Base-by-base conservation (phyloP, 2,113 vertebrate genomes). In the Eurypyga helias region DNA sequence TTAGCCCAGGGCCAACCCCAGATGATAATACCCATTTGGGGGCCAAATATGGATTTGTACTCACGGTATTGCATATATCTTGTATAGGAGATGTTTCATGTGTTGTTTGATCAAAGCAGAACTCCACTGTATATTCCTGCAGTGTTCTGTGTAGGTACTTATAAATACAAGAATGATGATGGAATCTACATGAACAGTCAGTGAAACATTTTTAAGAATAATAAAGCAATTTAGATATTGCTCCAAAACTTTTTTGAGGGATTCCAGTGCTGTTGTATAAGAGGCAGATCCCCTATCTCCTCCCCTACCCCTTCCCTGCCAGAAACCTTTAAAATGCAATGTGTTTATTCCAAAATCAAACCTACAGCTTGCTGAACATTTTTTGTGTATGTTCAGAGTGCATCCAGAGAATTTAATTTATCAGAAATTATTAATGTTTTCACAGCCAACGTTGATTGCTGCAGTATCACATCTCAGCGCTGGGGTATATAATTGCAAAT, bases 341-440 rank as follows among this genome's bases (percentile, higher is more conserved):
- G 8, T 10, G 26, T 70, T 92, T 34, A 66, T 89, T 93, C 75
- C 33, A 69, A 65, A 91, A 77, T 43, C 49, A 70, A 81, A 87
- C 85, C 93, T 66, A 71, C 70, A 90, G 54, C 75, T 88, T 29
- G 9, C 71, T 88, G 41, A 93, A 91, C 78, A n/a, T n/a, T 77
- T 90, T 25, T 60, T 58, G 41, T 75, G 23, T 91, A 57, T 45
- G 29, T 81, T 91, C n/a, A 71, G 71, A 91, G 93, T 69, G 65
- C 61, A 79, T 8, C 41, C 15, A 2, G 36, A 86, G 79, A 93
- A 97, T 73, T 73, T 73, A 73, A 83, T 90, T 94, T 83, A 94
- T 96, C 91, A 89, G 87, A 91, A 97, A 93, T 96, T 96, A 97
- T 96, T 94, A 97, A 93, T 96, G 89, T 93, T 96, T 92, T 93